Conservation (phyloP, 2,888 invertebrate species). For the Pseudococcus longispinus region DNA sequence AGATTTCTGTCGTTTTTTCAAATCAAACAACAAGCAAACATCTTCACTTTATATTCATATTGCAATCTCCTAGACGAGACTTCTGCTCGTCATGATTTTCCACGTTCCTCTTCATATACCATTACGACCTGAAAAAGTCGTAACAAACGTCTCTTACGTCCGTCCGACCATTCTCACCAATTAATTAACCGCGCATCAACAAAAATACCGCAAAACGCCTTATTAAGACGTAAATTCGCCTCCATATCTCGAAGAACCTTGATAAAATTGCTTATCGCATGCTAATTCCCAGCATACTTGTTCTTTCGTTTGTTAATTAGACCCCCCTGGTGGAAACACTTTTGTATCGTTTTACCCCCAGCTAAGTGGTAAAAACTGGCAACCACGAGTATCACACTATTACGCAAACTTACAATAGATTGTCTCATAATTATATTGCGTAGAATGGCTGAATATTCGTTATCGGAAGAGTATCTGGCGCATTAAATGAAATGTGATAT, state of each 20-base stretch:
- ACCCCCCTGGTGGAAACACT: not conserved
- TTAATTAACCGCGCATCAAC: not conserved
- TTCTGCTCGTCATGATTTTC: not conserved
- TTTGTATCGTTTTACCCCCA: not conserved
- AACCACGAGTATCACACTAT: not conserved
- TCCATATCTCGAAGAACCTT: slow-evolving; percentile 23
- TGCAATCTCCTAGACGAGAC: not conserved
- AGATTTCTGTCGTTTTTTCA: no score
- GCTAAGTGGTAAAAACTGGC: not conserved
- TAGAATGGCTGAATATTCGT: not conserved
- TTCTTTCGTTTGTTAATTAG: not conserved
- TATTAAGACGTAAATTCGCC: not conserved
- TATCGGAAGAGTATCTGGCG: not conserved
- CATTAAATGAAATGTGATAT: slow-evolving; percentile 30
- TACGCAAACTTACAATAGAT: slow-evolving; percentile 17
- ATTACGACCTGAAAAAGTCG: not conserved
- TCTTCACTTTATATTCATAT: not conserved
- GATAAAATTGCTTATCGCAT: slow-evolving; percentile 17
- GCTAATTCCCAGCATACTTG: not conserved
- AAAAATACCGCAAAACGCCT: not conserved
- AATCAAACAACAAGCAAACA: not conserved
- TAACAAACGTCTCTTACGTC: not conserved
- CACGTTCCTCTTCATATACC: not conserved
- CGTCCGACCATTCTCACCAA: not conserved
- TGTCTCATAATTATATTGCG: slow-evolving; percentile 9